Evolutionary conservation across 2,113 vertebrate genomes (phyloP).

Genomic region (Pteronura brasiliensis): DNA sequence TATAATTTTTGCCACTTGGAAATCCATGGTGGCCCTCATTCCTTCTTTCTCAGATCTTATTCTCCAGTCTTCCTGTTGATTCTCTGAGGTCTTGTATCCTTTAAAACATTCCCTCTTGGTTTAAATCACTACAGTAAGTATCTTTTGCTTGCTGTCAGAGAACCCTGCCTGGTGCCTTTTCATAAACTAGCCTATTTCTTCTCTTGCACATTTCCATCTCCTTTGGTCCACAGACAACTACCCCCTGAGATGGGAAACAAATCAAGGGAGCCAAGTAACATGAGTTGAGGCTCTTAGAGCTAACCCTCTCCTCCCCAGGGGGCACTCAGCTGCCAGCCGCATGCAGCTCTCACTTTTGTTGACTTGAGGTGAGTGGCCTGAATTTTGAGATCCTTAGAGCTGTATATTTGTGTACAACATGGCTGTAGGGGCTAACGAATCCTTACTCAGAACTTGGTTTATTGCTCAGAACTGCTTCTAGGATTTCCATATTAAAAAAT

Average conservation of each 20-base stretch:
- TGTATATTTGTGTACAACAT: neutral
- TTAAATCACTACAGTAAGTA: neutral
- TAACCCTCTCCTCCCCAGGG: neutral
- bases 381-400: neutral
- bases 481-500: neutral
- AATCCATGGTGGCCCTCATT: neutral
- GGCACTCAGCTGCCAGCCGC: neutral
- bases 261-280: neutral
- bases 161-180: neutral
- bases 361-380: neutral
- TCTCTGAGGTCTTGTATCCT: neutral
- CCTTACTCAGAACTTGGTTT: neutral
- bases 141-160: neutral
- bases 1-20: neutral
- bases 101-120: neutral
- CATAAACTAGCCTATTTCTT: neutral
- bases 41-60: neutral
- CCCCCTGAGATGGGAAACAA: neutral
- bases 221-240: neutral
- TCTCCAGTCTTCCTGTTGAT: neutral
- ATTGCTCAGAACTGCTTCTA: neutral
- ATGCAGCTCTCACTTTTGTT: neutral
- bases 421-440: neutral
- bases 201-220: neutral
- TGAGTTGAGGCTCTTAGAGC: neutral